These are phyloP conservation scores for Lethrus apterus DNA, from an alignment of 1,140 invertebrate species.

Conservation along the genomic window DNA sequence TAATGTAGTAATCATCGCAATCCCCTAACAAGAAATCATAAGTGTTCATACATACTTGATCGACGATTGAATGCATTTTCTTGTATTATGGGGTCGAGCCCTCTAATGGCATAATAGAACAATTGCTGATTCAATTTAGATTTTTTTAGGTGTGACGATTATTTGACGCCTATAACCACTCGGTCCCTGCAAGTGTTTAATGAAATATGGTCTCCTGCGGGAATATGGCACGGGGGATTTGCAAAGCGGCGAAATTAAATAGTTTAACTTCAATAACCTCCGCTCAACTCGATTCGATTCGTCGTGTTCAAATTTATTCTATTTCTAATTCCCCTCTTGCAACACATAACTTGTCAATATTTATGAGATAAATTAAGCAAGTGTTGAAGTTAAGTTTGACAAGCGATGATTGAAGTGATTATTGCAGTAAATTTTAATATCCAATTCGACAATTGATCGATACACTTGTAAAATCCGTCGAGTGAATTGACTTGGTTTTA, in stretches of 20 bases:
- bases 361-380: too few species aligned
- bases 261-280: slow-evolving; percentile 34
- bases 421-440: too few species aligned
- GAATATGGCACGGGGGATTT: slow-evolving; percentile 21
- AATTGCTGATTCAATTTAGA: slow-evolving; percentile 41
- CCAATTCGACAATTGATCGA: too few species aligned
- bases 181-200: slow-evolving; percentile 30
- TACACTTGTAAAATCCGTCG: too few species aligned
- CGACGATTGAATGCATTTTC: slow-evolving; percentile 35
- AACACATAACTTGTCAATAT: too few species aligned
- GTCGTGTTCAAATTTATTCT: slow-evolving; percentile 10
- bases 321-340: slow-evolving; percentile 1
- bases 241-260: slow-evolving; percentile 28
- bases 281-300: slow-evolving; percentile 10
- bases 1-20: too few species aligned
- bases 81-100: slow-evolving; percentile 31
- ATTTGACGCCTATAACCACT: slow-evolving; percentile 37
- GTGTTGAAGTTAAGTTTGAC: too few species aligned
- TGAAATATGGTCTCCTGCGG: slow-evolving; percentile 38
- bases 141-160: slow-evolving; percentile 41
- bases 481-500: too few species aligned
- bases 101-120: slow-evolving; percentile 36
- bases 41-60: slow-evolving; percentile 39
- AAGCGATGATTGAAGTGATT: too few species aligned
- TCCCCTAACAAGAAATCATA: too few species aligned